Base-by-base conservation (phyloP, 2,888 invertebrate species). In the Hirtodrosophila alboralis region DNA sequence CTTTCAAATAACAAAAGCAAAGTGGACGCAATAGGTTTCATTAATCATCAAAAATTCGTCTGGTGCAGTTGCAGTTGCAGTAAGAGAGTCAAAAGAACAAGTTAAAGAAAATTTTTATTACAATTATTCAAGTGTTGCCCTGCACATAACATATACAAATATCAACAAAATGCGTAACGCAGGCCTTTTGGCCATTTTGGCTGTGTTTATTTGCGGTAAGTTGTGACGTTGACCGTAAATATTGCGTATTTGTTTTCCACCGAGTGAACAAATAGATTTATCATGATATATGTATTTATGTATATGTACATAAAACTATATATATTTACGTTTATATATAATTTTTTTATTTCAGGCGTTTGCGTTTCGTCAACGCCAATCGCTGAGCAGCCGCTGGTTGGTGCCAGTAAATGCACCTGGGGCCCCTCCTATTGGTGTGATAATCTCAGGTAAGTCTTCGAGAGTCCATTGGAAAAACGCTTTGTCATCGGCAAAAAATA, bases 341-440 rank as follows among this genome's bases (percentile, higher is more conserved):
- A 26, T 66, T 40, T 40, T 45, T 9, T 7, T 14, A 6, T 56
- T 70, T 16, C 38, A 79, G 79, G 67, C 59, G 60, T 59, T 41
- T 61, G 59, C 33, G 80, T 73, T 36, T 57, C 56, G 4, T 65
- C 76, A 28, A 68, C 79, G 44, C 83, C 83, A 33, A 36, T 75
- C 8, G 61, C 57, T 26, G 58, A 47, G 18, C 65, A 71, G 38
- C 65, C 44, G 21, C 84, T 93, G 18, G 68, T 94, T 40, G 94
- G 94, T 26, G 90, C 91, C 43, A 92, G 92, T 38, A 92, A 93
- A 84, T 96, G 96, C 88, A 94, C 95, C 4, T 95, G 94, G 93
- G 96, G 96, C 5, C 96, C 96, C 3, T 91, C 93, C 0, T 96
- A 94, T 86, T 96, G 96, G 96, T 96, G 96, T 90, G 85, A 76